Evolutionary conservation across 1,140 invertebrate species (phyloP), one percentile per base, ranked within the genome.

Genomic region (Macrosteles quadrilineatus): DNA sequence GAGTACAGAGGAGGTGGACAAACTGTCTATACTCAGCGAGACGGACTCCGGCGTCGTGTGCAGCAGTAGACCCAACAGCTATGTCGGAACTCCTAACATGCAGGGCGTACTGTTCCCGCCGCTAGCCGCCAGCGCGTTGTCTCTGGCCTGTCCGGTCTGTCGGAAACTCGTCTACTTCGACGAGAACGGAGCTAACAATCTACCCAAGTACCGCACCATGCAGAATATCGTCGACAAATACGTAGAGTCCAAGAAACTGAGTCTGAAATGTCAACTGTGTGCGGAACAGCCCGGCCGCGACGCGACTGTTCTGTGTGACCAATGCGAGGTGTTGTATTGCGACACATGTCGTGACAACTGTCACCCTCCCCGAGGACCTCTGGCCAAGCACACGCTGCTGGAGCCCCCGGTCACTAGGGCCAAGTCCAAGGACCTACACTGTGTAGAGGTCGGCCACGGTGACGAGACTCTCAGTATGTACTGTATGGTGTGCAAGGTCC

Each of bases 241-340:
- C 79, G 87, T 89, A 43, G 93, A 94, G 76, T 81, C 85, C 0
- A 85, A 85, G 69, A 87, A 87, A 69, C 80, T 90, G 9, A 87
- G 88, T n/a, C 84, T 92, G 70, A 91, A 91, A 76, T 98, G 96
- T 86, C 95, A 98, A 81, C 90, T 98, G 86, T 98, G 97, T 82
- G 94, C 95, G 78, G 85, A 85, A 1, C 91, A 91, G 71, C 86
- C 88, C 14, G 87, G 90, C 0, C 87, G 88, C 50, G 89, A 91
- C 31, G 96, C 97, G 0, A 89, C 91, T 21, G 88, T 95, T 9
- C 88, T 95, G 76, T 98, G 97, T 82, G 94, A 98, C 80, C 96
- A 98, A 81, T 99, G 97, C 83, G 94, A 97, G 80, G 93, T 92
- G 17, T 88, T 95, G 71, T 98, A 98, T 80, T 99, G 97, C 82